Evolutionary conservation across 1,140 invertebrate species (phyloP), one percentile per base, ranked within the genome.

Genomic region (Drepana arcuata): DNA sequence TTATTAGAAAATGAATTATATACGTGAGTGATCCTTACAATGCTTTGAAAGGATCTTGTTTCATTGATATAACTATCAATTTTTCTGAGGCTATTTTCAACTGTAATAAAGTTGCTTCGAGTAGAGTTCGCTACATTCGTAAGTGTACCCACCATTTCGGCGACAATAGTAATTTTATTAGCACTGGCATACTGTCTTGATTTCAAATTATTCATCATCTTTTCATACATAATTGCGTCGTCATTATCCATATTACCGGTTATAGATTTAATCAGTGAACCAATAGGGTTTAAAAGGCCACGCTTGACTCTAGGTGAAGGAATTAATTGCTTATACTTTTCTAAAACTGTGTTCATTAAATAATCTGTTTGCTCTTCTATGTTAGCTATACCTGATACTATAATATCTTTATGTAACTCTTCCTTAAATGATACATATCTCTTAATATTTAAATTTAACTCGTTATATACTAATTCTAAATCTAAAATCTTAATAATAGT

Each of bases 401-500:
- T 35, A 18, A 14, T 23, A 34, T 16, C n/a, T n/a, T 29, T 28
- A 7, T 39, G 18, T 16, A 39, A 15, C 14, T 42, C 15, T 9
- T 32, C 7, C 7, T 43, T 39, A 14, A 46, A 39, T 2, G 40
- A 18, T 9, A n/a, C 29, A 51, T 41, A 41, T 14, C 5, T 37
- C 13, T 37, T 16, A 16, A 51, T 32, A 30, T 48, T 44, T 34
- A 21, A 33, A 7, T 30, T 28, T 41, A 49, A 35, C 14, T 40
- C 24, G n/a, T 41, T 31, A 16, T 21, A 6, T 16, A 54, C 33
- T 21, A 13, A 27, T 24, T 16, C 28, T 41, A 64, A 49, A 39
- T 59, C 45, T 49, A 59, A 48, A 14, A 41, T 41, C 23, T 50
- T 60, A 41, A 50, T 16, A 14, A 65, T 44, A 25, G 26, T 37